Base-by-base conservation (phyloP, 2,888 invertebrate species). In the Galeopsomyia nigrocyanea region DNA sequence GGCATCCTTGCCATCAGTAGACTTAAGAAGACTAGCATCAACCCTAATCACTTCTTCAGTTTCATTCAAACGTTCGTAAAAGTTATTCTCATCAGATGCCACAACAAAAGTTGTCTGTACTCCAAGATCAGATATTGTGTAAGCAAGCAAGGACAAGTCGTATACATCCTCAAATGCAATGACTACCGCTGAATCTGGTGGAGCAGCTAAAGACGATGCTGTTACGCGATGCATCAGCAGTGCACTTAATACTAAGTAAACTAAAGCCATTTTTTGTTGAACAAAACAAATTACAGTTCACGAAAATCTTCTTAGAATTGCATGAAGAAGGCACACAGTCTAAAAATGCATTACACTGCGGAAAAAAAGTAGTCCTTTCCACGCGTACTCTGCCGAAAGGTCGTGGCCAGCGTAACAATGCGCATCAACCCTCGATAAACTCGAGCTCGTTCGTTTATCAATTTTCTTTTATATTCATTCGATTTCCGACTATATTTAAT, bases 141-240 rank as follows among this genome's bases (percentile, higher is more conserved):
- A 82, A 7, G 86, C 85, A 14, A 86, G 70, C 61, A 85, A 76
- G 0, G 86, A 86, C 22, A 85, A 68, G 64, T 86, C 86, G 68
- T 86, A 83, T 6, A 73, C 65, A 55, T 81, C 80, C 22, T 86
- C 86, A 65, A 86, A 86, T 3, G 82, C 83, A 16, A 86, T 74
- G 17, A 86, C 74, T 26, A 86, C 68, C 21, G 84, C 84, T 55
- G 82, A 82, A 72, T 81, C 79, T 51, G 84, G 82, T 7, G 86
- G 85, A 70, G 77, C 71, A 13, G 77, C 68, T 39, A 84, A 73
- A 26, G 75, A 80, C 3, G 86, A 85, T 16, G 80, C 78, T 47
- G 47, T 7, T 57, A 19, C 17, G 2, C 26, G 67, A 53, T 58
- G 53, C 53, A 75, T 49, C 19, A 64, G 50, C 9, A 60, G 16